Evolutionary conservation across 1,140 invertebrate genomes (phyloP).

Genomic region (Lethrus apterus): DNA sequence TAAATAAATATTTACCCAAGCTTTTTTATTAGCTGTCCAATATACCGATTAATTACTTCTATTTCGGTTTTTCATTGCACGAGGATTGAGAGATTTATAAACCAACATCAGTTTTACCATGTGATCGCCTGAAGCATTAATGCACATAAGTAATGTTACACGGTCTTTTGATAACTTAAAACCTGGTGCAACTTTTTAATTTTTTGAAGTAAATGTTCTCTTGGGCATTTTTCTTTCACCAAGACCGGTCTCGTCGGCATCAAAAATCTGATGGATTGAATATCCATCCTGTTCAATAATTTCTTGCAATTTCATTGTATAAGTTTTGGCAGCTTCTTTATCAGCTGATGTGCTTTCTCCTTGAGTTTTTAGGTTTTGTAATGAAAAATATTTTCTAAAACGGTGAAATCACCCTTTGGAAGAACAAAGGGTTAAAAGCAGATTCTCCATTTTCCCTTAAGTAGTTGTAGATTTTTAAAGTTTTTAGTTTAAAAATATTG

Average conservation of each 20-base stretch:
- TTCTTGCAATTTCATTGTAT: constrained; percentile 1
- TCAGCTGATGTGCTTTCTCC: constrained; percentile 20
- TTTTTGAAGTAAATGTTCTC: constrained; percentile 2
- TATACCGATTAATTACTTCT: not conserved
- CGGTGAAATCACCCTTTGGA: too few relatives aligned
- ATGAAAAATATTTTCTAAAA: too few relatives aligned
- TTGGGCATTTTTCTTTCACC: not conserved
- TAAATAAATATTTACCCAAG: not conserved
- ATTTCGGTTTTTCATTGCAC: too few relatives aligned
- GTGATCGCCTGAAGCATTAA: too few relatives aligned
- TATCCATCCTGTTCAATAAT: constrained; percentile 9
- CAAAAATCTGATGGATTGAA: constrained; percentile 5
- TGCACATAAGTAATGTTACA: constrained; percentile 2
- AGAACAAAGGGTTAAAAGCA: constrained; percentile 11
- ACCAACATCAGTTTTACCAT: constrained; percentile 2
- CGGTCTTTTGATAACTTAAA: constrained; percentile 4
- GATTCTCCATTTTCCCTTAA: constrained; percentile 10
- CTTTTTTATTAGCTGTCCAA: constrained; percentile 2
- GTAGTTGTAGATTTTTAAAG: constrained; percentile 2
- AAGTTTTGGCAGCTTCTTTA: constrained; percentile 15
- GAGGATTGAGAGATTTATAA: too few relatives aligned
- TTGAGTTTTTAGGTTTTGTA: constrained; percentile 19
- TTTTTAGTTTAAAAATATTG: constrained; percentile 9
- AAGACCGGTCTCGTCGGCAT: not conserved
- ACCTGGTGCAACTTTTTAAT: constrained; percentile 2